Percentiles rank a stretch among this genome's conserved stretches.
phyloP scores from a whole-genome alignment of 2,888 invertebrate species.

The Sinodicranocentrus sp. region DNA sequence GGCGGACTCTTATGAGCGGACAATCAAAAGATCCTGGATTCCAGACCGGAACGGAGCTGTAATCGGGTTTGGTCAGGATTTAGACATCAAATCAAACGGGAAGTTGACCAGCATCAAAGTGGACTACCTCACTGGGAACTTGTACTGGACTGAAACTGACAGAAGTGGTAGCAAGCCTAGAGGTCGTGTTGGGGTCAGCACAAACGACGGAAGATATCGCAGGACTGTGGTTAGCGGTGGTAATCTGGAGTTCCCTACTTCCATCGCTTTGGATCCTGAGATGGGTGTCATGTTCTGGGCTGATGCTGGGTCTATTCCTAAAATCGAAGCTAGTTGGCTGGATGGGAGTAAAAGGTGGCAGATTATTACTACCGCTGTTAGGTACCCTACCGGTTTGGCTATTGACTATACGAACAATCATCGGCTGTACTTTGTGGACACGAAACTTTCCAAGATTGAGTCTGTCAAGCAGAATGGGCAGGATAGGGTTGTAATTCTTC shows the following conservation, averaged over 20 bases:
- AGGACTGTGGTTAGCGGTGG: conserved; percentile 85
- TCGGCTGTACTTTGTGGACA: conserved; percentile 96
- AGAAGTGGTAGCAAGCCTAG: conserved; percentile 81
- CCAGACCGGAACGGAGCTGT: conserved; percentile 85
- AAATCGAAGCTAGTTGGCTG: conserved; percentile 97
- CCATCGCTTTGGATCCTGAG: conserved; percentile 92
- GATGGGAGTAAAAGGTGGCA: conserved; percentile 93
- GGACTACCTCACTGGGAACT: conserved; percentile 95
- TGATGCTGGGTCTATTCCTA: conserved; percentile 93
- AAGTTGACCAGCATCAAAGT: conserved; percentile 94
- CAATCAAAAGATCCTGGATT: conserved; percentile 95
- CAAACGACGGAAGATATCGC: conserved; percentile 93
- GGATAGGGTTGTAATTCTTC: conserved; percentile 85
- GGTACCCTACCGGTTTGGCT: conserved; percentile 92
- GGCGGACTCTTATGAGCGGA: conserved; percentile 95
- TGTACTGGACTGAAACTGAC: conserved; percentile 96
- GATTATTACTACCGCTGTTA: conserved; percentile 88
- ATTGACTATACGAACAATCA: conserved; percentile 95
- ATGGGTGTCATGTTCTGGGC: conserved; percentile 94
- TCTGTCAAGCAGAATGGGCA: conserved; percentile 90
- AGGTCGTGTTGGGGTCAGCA: conserved; percentile 88
- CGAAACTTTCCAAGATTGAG: conserved; percentile 94
- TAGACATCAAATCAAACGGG: conserved; percentile 80
- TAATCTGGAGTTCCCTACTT: conserved; percentile 91
- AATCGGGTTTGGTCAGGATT: conserved; percentile 90